phyloP scores from a whole-genome alignment of 2,888 invertebrate species.

The Fissipunctia ypsillon region DNA sequence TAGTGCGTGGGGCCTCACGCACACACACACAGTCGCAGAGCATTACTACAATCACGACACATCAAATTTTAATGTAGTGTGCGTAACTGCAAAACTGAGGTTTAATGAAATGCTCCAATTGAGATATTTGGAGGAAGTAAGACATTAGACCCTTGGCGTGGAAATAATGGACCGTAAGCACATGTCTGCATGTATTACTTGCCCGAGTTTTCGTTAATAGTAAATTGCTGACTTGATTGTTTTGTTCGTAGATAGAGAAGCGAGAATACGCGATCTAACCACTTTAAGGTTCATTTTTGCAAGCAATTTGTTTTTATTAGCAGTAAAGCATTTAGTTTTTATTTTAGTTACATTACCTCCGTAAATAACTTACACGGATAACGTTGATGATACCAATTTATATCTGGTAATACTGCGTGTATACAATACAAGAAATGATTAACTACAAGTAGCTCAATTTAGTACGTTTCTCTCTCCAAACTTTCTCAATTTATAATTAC shows the following conservation, averaged over 20 bases:
- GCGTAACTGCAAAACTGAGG: slow-evolving; percentile 68
- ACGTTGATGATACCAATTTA: slow-evolving; percentile 57
- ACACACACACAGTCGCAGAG: slow-evolving; percentile 40
- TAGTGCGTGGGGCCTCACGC: slow-evolving; percentile 79
- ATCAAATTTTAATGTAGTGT: slow-evolving; percentile 60
- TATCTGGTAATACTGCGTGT: slow-evolving; percentile 52
- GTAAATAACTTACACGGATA: slow-evolving; percentile 24
- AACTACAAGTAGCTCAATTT: slow-evolving; percentile 58
- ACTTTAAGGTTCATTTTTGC: slow-evolving; percentile 16
- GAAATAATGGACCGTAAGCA: slow-evolving; percentile 55
- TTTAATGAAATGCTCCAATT: slow-evolving; percentile 63
- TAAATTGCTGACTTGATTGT: slow-evolving; percentile 37
- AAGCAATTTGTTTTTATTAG: slow-evolving; percentile 16
- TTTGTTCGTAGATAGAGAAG: slow-evolving; percentile 21
- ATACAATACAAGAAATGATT: slow-evolving; percentile 58
- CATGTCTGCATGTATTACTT: slow-evolving; percentile 52
- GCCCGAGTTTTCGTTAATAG: slow-evolving; percentile 39
- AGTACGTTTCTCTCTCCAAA: slow-evolving; percentile 53
- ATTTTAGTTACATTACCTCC: slow-evolving; percentile 16
- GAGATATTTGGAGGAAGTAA: slow-evolving; percentile 65
- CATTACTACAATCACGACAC: slow-evolving; percentile 50
- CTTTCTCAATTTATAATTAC: slow-evolving; percentile 67
- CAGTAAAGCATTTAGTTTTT: slow-evolving; percentile 16
- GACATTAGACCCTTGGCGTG: slow-evolving; percentile 64
- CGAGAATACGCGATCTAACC: background rate